Conservation (phyloP, 2,888 invertebrate species). For the Agapostemon virescens region DNA sequence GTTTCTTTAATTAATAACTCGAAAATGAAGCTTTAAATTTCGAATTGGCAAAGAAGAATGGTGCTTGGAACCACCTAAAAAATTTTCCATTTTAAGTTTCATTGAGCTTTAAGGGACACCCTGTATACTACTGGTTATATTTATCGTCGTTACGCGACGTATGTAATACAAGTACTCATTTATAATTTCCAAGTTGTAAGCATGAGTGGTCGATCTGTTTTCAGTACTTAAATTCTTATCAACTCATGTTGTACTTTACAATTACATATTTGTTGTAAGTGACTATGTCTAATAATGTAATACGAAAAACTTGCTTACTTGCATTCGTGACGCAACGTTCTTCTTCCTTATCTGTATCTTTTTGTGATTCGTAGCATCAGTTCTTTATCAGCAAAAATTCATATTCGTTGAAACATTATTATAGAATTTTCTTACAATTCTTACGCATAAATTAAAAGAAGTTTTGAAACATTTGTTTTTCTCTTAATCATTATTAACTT, state of each 20-base stretch:
- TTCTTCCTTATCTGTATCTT: background rate
- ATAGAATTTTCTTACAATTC: background rate
- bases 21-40: too few relatives aligned
- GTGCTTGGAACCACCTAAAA: too few relatives aligned
- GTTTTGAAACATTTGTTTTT: too few relatives aligned
- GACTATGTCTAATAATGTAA: background rate
- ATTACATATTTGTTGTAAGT: background rate
- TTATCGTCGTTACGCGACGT: background rate
- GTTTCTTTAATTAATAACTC: too few relatives aligned
- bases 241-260: background rate
- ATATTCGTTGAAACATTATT: background rate
- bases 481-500: too few relatives aligned
- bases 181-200: background rate
- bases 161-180: background rate
- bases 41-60: too few relatives aligned
- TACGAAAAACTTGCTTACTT: background rate
- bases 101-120: too few relatives aligned
- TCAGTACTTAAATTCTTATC: background rate
- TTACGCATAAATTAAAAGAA: too few relatives aligned
- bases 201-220: background rate
- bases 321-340: background rate
- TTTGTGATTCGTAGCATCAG: background rate
- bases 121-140: background rate
- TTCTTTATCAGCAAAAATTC: background rate
- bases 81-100: too few relatives aligned